A percentile compares a stretch with the other conserved stretches of the same genome.
Evolutionary conservation across 2,797 vertebrate species (phyloP).

Genomic region (Ptychobarbus kaznakovi): DNA sequence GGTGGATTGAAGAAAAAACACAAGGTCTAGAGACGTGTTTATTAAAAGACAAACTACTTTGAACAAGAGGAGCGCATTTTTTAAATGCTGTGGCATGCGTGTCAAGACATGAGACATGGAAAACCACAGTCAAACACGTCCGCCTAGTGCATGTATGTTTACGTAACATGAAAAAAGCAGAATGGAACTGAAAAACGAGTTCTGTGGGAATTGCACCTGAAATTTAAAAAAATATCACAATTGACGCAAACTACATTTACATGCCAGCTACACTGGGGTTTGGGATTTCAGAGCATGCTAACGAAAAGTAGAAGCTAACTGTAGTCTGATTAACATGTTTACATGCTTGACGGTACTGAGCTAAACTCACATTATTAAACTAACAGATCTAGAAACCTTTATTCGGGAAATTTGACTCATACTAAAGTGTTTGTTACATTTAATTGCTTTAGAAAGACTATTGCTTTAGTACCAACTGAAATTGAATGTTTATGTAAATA

Average conservation of each 20-base stretch:
- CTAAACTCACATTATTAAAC: not conserved
- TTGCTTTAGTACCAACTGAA: not conserved
- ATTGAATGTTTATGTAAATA: not conserved
- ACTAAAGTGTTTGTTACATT: slow-evolving; percentile 9
- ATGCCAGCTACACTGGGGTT: not conserved
- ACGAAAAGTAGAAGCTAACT: not conserved
- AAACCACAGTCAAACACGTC: not conserved
- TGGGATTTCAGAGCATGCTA: not conserved
- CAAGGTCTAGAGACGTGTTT: not conserved
- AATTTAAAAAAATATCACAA: not conserved
- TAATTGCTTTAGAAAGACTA: not conserved
- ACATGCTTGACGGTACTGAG: not conserved
- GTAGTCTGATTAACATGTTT: not conserved
- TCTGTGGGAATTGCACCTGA: not conserved
- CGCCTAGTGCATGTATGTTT: not conserved
- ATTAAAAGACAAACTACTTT: not conserved
- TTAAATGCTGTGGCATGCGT: no score
- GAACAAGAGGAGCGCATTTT: not conserved
- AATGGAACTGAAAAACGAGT: not conserved
- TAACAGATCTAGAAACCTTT: not conserved
- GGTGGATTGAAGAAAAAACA: not conserved
- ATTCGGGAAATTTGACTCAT: not conserved
- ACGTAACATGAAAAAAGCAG: not conserved
- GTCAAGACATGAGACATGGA: not conserved
- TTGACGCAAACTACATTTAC: not conserved